A percentile compares a stretch with the other conserved stretches of the same genome.
Conservation (phyloP, 2,797 vertebrate genomes). For the Tadarida brasiliensis region DNA sequence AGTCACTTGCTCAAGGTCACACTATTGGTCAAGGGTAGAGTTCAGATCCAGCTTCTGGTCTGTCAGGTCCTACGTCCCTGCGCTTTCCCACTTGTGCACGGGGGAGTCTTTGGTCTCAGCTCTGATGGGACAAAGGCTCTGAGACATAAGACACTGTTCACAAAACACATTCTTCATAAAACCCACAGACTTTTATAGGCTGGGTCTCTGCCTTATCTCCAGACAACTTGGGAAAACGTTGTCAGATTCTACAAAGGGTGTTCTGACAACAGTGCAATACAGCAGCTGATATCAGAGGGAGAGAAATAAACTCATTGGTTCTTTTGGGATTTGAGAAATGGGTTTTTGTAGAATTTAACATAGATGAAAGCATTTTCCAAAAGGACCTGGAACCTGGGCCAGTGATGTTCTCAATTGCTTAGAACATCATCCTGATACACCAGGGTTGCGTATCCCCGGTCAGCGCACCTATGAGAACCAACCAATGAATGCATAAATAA, state of each 20-base stretch:
- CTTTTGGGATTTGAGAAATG: background rate
- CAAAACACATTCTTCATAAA: background rate
- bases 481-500: too few relatives aligned
- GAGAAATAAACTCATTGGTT: background rate
- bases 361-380: background rate
- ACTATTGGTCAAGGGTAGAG: background rate
- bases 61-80: background rate
- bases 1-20: background rate
- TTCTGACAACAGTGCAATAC: background rate
- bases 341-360: background rate
- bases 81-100: background rate
- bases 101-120: background rate
- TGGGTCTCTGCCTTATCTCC: background rate
- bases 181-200: background rate
- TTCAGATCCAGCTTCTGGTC: background rate
- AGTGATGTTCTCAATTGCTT: background rate
- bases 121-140: background rate
- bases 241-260: background rate
- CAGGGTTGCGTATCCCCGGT: too few relatives aligned
- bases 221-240: background rate
- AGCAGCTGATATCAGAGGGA: background rate
- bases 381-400: background rate
- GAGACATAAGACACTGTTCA: background rate
- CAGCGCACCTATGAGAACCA: too few relatives aligned
- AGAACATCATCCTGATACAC: too few relatives aligned